Percentiles rank a stretch among this genome's conserved stretches.
Conservation (phyloP, 2,888 invertebrate genomes). For the Tachystola acroxantha region DNA sequence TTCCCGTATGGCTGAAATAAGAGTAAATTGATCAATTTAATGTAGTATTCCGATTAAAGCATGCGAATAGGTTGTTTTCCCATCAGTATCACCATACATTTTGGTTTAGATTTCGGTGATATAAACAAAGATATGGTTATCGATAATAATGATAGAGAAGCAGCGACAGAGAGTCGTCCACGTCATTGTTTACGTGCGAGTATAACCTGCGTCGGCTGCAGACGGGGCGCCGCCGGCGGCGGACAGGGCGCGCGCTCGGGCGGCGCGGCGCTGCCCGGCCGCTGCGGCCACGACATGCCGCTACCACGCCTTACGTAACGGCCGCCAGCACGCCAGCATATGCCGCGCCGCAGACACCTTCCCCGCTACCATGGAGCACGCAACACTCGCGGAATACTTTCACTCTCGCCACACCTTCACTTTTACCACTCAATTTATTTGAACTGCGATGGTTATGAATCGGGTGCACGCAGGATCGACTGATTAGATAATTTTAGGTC, state of each 20-base stretch:
- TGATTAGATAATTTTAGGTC: conserved; percentile 11
- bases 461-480: background rate
- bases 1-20: conserved; percentile 53
- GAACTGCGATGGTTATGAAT: background rate
- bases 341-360: conserved; percentile 48
- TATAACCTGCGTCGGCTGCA: conserved; percentile 39
- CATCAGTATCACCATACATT: too few relatives aligned
- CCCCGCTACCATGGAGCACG: conserved; percentile 58
- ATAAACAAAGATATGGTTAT: conserved; percentile 14
- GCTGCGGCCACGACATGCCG: conserved; percentile 73
- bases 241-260: conserved; percentile 44
- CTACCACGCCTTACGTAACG: conserved; percentile 70
- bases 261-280: conserved; percentile 41
- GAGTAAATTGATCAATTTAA: too few relatives aligned
- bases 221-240: conserved; percentile 39
- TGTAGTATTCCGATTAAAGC: too few relatives aligned
- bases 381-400: conserved; percentile 46
- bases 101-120: too few relatives aligned
- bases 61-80: too few relatives aligned
- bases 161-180: conserved; percentile 36
- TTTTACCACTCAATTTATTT: background rate
- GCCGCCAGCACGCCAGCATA: conserved; percentile 58
- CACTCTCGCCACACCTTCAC: conserved; percentile 36
- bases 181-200: conserved; percentile 66
- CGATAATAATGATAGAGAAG: conserved; percentile 32